Evolutionary conservation across 92 coral and sea anemone genomes (phyloP).

Genomic region (Parazoanthus darwini): DNA sequence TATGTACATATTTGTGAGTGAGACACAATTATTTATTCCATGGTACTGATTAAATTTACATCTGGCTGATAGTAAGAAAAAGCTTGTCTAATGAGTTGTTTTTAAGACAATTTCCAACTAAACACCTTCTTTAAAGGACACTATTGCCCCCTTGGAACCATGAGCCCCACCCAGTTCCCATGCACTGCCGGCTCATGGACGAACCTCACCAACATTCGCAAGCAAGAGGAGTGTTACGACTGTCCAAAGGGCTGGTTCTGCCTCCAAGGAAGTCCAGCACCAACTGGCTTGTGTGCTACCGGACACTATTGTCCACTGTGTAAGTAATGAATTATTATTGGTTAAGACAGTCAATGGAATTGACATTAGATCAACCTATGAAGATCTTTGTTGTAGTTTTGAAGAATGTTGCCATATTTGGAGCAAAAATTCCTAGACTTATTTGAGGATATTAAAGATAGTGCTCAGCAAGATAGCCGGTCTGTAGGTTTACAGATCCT

Average conservation of each 20-base stretch:
- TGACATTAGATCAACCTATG: not conserved
- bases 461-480: too few relatives aligned
- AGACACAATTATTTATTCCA: too few relatives aligned
- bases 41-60: too few relatives aligned
- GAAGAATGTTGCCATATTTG: too few relatives aligned
- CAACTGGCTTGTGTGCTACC: conserved; percentile 72
- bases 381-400: too few relatives aligned
- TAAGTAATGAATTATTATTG: conserved; percentile 13
- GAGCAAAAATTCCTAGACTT: too few relatives aligned
- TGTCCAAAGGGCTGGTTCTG: conserved; percentile 98
- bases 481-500: too few relatives aligned
- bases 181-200: conserved; percentile 97
- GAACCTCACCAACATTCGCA: conserved; percentile 83
- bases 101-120: not conserved
- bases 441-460: too few relatives aligned
- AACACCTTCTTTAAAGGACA: conserved; percentile 55
- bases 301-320: conserved; percentile 96
- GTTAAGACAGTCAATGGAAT: not conserved
- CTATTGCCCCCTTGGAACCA: conserved; percentile 92
- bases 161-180: conserved; percentile 92
- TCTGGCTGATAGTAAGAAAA: too few relatives aligned
- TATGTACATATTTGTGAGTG: too few relatives aligned
- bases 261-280: conserved; percentile 74
- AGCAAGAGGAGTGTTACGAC: conserved; percentile 84
- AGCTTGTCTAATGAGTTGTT: too few relatives aligned